Evolutionary conservation across 2,888 invertebrate species (phyloP).

Genomic region (Chaetogeoica ovagalla): DNA sequence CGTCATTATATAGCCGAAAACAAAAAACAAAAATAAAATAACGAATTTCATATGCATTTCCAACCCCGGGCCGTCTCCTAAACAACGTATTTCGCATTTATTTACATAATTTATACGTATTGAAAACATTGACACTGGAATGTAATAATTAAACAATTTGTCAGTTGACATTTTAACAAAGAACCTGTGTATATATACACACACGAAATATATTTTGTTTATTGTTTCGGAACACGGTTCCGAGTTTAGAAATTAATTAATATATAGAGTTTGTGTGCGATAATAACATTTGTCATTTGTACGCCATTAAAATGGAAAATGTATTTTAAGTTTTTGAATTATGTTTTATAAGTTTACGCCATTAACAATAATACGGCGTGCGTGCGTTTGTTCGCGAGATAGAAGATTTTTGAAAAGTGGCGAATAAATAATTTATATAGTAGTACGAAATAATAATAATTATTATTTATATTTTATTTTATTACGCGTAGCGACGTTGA

Average conservation of each 20-base stretch:
- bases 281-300: conserved; percentile 37
- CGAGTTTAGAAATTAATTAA: conserved; percentile 37
- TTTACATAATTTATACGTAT: not conserved
- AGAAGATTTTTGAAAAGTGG: conserved; percentile 22
- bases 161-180: conserved; percentile 6
- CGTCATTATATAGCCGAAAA: too few species aligned
- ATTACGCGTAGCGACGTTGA: conserved; percentile 18
- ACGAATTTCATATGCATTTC: too few species aligned
- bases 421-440: conserved; percentile 29
- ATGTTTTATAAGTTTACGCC: conserved; percentile 43
- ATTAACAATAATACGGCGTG: conserved; percentile 35
- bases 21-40: not conserved
- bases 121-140: not conserved
- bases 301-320: conserved; percentile 34
- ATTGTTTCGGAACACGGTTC: conserved; percentile 14
- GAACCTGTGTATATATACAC: not conserved
- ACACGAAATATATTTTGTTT: not conserved
- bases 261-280: conserved; percentile 1
- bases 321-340: conserved; percentile 43
- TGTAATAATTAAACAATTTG: not conserved
- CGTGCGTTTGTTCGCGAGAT: not conserved
- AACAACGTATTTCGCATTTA: not conserved
- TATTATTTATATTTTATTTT: conserved; percentile 22
- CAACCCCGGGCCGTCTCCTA: too few species aligned
- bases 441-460: conserved; percentile 27